Evolutionary conservation across 1,140 invertebrate genomes (phyloP).

Genomic region (Alviniconcha marisindica): DNA sequence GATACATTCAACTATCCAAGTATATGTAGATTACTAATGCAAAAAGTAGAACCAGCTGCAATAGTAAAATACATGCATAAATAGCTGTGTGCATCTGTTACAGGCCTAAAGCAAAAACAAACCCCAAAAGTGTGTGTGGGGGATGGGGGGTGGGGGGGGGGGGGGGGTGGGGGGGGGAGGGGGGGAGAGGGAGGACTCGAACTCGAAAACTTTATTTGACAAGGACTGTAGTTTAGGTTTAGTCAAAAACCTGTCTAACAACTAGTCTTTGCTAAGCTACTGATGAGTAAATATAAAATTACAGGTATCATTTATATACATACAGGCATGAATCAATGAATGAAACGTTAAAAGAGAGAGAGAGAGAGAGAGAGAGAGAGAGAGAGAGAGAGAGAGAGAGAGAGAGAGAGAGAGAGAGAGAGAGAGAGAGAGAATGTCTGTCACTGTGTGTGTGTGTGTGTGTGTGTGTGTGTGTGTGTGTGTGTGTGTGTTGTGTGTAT

Average conservation of each 20-base stretch:
- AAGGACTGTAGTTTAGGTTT: too few species aligned
- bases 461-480: neutral
- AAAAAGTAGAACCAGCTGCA: too few species aligned
- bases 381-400: slow-evolving; percentile 27
- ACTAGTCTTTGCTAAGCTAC: too few species aligned
- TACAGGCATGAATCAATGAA: neutral
- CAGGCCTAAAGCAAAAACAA: too few species aligned
- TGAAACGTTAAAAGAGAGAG: neutral
- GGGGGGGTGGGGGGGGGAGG: neutral
- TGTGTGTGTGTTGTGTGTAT: neutral
- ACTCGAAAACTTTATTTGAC: too few species aligned
- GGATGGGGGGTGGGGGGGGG: neutral
- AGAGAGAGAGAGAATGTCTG: slow-evolving; percentile 10
- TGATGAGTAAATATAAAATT: neutral
- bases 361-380: slow-evolving; percentile 5
- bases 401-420: slow-evolving; percentile 23
- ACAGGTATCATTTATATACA: neutral
- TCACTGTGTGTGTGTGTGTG: neutral
- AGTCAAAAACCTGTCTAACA: too few species aligned
- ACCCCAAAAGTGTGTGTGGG: too few species aligned
- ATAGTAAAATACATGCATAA: too few species aligned
- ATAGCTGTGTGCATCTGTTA: too few species aligned
- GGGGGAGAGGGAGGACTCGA: too few species aligned
- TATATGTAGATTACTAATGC: too few species aligned
- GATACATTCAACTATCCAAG: too few species aligned